Base-by-base conservation (phyloP, 1,140 invertebrate genomes). In the Stegodyphus dumicola region DNA sequence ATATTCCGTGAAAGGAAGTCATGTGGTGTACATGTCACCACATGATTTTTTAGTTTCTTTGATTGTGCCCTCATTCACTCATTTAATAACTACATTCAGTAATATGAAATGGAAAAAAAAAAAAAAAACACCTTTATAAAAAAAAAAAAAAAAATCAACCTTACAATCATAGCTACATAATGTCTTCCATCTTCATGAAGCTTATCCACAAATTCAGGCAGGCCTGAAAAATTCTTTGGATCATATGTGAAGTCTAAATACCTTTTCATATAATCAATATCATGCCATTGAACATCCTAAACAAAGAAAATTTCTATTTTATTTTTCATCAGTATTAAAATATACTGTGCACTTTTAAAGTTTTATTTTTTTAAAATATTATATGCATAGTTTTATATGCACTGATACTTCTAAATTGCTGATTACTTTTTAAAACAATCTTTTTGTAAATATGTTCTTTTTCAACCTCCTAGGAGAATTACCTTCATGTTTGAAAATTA, bases 261-360 rank as follows among this genome's bases (percentile, higher is more conserved):
- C 7, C 88, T 87, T 33, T 89, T 88, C 89, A 91, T 90, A 77
- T 90, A 90, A 86, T 92, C 92, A 76, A 92, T 92, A 84, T 92
- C 92, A 69, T 89, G 89, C 89, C 89, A 92, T 75, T 91, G 90
- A 48, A 90, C 90, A 85, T 92, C 88, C 87, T 87, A 79, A n/a
- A 67, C 7, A n/a, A 67, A 67, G 66, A 67, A 67, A 67, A 33
- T 33, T 33, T 33, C 33, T 33, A 33, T 33, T 33, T 64, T 11
- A 64, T 11, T 64, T 64, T 64, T 64, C 4, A 4, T 10, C 10
- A 11, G 10, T 64, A 64, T 11, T 64, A 4, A 64, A 64, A 10
- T 64, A 11, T 4, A 10, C 7, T 9, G 15, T 7, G 56, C 7
- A 60, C 56, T 60, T n/a, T n/a, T n/a, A n/a, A n/a, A n/a, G n/a